phyloP scores from a whole-genome alignment of 1,140 invertebrate species.

The Aphidius gifuensis region DNA sequence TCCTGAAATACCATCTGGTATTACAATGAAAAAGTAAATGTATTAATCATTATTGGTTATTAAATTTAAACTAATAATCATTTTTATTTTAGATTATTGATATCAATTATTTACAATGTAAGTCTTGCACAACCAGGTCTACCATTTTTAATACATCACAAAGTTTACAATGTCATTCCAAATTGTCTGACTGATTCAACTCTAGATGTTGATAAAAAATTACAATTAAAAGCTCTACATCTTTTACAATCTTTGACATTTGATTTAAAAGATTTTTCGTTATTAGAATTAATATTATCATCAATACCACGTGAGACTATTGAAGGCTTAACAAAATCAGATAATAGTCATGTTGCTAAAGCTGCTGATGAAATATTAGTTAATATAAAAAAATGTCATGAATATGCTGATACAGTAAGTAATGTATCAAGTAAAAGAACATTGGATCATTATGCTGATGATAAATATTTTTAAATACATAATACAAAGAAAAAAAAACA shows the following conservation, averaged over 20 bases:
- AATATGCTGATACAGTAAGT: conserved; percentile 21
- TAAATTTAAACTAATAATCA: background rate
- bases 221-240: conserved; percentile 38
- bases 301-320: conserved; percentile 37
- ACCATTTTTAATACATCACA: conserved; percentile 36
- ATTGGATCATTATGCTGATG: background rate
- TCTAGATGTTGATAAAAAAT: conserved; percentile 22
- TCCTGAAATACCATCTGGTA: conserved; percentile 33
- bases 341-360: conserved; percentile 4
- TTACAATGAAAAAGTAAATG: conserved; percentile 30
- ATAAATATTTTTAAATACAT: background rate
- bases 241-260: conserved; percentile 46
- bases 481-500: too few species aligned
- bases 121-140: conserved; percentile 44
- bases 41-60: background rate
- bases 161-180: conserved; percentile 31
- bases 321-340: conserved; percentile 24
- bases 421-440: background rate
- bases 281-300: conserved; percentile 29
- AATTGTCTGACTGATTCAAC: conserved; percentile 33
- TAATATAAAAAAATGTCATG: conserved; percentile 25
- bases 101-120: conserved; percentile 49
- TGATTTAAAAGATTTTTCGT: conserved; percentile 30
- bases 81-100: conserved; percentile 39
- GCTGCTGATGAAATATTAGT: background rate